Conservation (phyloP, 2,113 vertebrate genomes). For the human (Homo sapiens) region GRCh38 chrX:155236001-155236500, state of each 20-base stretch:
- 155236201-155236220: slow-evolving; percentile 40
- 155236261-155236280: slow-evolving; percentile 95
- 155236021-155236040: background rate
- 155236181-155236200: background rate
- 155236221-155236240: slow-evolving; percentile 96
- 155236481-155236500: too few relatives aligned
- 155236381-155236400: background rate
- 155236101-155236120: background rate
- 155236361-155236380: slow-evolving; percentile 99
- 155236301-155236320: slow-evolving; percentile 96
- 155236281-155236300: slow-evolving; percentile 95
- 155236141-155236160: background rate
- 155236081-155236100: background rate
- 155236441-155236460: background rate
- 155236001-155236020: slow-evolving; percentile 29
- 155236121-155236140: background rate
- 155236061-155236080: background rate
- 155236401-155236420: background rate
- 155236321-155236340: slow-evolving; percentile 97
- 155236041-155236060: background rate
- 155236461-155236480: too few relatives aligned
- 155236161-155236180: background rate
- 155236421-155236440: background rate
- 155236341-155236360: slow-evolving; percentile 99
- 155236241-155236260: slow-evolving; percentile 98